These are phyloP conservation scores for Aphelenchoides besseyi DNA, from an alignment of 1,140 invertebrate species.

Conservation along the genomic window DNA sequence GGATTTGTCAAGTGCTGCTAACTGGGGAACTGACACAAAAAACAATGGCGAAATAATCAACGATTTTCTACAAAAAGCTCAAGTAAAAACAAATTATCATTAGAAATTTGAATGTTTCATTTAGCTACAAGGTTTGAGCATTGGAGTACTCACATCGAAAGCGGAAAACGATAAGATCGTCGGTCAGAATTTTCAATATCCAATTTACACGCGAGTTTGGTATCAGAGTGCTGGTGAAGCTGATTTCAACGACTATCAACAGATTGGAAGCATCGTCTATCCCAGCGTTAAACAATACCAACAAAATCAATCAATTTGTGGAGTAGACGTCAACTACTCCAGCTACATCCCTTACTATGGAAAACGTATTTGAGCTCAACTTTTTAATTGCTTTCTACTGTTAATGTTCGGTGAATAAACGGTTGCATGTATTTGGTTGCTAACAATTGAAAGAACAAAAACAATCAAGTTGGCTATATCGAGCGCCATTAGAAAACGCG, in stretches of 20 bases:
- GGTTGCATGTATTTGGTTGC: no score
- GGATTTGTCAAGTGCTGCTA: background rate
- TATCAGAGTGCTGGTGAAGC: background rate
- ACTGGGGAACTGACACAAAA: background rate
- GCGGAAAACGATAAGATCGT: background rate
- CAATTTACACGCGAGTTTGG: background rate
- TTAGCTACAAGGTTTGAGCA: no score
- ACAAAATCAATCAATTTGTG: background rate
- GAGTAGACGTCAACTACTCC: background rate
- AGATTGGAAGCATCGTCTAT: background rate
- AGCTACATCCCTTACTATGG: background rate
- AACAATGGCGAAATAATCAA: background rate
- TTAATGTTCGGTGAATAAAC: no score
- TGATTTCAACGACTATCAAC: background rate
- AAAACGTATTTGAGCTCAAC: no score
- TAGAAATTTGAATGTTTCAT: background rate
- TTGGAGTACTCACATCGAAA: background rate
- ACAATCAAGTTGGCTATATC: no score
- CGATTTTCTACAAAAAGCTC: background rate
- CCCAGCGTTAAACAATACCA: background rate
- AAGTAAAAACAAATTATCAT: background rate
- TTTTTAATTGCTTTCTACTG: no score
- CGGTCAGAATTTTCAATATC: background rate
- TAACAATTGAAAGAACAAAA: no score
- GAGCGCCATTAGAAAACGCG: no score